phyloP scores from a whole-genome alignment of 2,797 vertebrate genomes.

The Dryobates pubescens region DNA sequence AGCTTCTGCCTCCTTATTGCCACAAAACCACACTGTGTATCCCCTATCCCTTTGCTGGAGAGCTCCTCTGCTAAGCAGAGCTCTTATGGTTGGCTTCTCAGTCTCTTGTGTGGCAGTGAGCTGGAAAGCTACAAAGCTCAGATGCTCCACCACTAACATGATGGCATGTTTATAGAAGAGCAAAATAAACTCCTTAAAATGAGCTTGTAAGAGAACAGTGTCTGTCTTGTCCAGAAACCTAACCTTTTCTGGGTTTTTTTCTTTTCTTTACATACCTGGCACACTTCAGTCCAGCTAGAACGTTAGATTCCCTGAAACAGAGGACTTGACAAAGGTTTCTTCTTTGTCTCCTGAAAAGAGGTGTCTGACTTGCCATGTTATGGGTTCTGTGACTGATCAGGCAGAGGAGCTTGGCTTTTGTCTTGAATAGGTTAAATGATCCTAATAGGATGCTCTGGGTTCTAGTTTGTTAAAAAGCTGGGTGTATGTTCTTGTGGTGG shows the following conservation, averaged over 20 bases:
- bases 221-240: conserved; percentile 24
- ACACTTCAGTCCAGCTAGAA: background rate
- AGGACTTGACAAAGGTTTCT: background rate
- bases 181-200: conserved; percentile 50
- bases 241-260: background rate
- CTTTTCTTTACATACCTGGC: background rate
- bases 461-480: background rate
- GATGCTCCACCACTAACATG: background rate
- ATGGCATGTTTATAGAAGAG: conserved; percentile 5
- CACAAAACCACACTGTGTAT: conserved; percentile 53
- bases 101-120: conserved; percentile 27
- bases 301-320: background rate
- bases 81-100: conserved; percentile 47
- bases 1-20: conserved; percentile 56
- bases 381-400: background rate
- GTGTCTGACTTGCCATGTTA: rapidly evolving
- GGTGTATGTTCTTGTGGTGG: background rate
- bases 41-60: conserved; percentile 38
- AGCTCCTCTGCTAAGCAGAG: conserved; percentile 41
- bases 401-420: background rate
- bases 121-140: conserved; percentile 41
- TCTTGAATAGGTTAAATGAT: background rate
- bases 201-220: background rate
- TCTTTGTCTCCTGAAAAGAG: background rate
- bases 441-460: background rate